Base-by-base conservation (phyloP, 2,888 invertebrate species). In the Zaprionus lineosus region DNA sequence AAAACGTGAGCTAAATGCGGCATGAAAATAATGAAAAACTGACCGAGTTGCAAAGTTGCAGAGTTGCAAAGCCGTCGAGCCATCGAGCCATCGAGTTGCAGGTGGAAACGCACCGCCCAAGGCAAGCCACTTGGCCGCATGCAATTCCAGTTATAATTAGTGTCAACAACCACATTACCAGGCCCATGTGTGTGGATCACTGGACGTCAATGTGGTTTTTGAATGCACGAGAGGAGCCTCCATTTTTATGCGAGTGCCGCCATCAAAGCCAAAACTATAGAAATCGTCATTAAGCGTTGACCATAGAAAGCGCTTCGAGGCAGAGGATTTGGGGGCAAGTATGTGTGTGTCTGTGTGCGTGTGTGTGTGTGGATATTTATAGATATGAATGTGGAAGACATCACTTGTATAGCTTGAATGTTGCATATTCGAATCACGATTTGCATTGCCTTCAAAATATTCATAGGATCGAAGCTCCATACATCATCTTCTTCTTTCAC, bases 1-100 rank as follows among this genome's bases (percentile, higher is more conserved):
- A 86, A 86, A 86, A 85, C 84, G 86, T 82, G 85, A 81, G 83
- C 71, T 74, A 74, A 84, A 81, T 85, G 83, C 81, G 66, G 76
- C 81, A 83, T 84, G 81, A 72, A 86, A 86, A 86, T 83, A 76
- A 83, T 84, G 76, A 78, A 86, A 86, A 86, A 71, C 75, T 86
- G 75, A 74, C 77, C 79, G 79, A 82, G 68, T 74, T 71, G 58
- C 37, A n/a, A n/a, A n/a, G n/a, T n/a, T n/a, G n/a, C n/a, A n/a
- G n/a, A n/a, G n/a, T n/a, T n/a, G n/a, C n/a, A n/a, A n/a, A n/a
- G n/a, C n/a, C n/a, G n/a, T n/a, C n/a, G n/a, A n/a, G n/a, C n/a
- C n/a, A n/a, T n/a, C n/a, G n/a, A n/a, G n/a, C n/a, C n/a, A n/a
- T n/a, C n/a, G n/a, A n/a, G n/a, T n/a, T 33, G 14, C 50, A 51